Base-by-base conservation (phyloP, 1,140 invertebrate genomes). In the Polyergus mexicanus region DNA sequence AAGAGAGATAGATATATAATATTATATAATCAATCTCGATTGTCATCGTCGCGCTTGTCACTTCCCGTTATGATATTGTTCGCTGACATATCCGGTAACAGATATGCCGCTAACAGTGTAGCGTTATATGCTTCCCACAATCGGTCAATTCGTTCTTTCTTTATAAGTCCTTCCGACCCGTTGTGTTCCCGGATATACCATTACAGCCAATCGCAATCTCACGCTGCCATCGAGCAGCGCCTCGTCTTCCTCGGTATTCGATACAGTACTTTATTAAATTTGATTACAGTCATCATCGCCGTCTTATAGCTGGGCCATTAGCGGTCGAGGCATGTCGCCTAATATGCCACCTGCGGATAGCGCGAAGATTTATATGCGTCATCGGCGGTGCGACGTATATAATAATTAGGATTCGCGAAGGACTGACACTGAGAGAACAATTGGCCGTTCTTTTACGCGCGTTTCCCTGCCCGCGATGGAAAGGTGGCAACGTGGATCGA, bases 221-320 rank as follows among this genome's bases (percentile, higher is more conserved):
- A 83, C 78, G 78, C 68, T 83, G 68, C 54, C 78, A 83, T 72
- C 78, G 68, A 72, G 78, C 41, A 51, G 47, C 5, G 5, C 47
- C 16, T 51, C 68, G 68, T 35, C 78, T 83, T 74, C 68, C 78
- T 83, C 78, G 41, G 54, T 74, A 83, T 83, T 83, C 68, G 78
- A 83, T 83, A 83, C 38, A 83, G 78, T 74, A 56, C 78, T 83
- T 83, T 74, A 83, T 83, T 83, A 83, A 83, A 83, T 83, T 83
- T 83, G 78, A 83, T 83, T 83, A 83, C 68, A 58, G 78, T 83
- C 78, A 83, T 83, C 78, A 62, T 83, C 68, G 78, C 68, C 68
- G 68, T 83, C 68, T 83, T 74, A 83, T 74, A 83, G 68, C 19
- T 69, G 54, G 68, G 56, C 78, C 78, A 74, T 83, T 83, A 83